Evolutionary conservation across 2,888 invertebrate genomes (phyloP), one percentile per base, ranked within the genome.

Genomic region (Argyresthia goedartella): DNA sequence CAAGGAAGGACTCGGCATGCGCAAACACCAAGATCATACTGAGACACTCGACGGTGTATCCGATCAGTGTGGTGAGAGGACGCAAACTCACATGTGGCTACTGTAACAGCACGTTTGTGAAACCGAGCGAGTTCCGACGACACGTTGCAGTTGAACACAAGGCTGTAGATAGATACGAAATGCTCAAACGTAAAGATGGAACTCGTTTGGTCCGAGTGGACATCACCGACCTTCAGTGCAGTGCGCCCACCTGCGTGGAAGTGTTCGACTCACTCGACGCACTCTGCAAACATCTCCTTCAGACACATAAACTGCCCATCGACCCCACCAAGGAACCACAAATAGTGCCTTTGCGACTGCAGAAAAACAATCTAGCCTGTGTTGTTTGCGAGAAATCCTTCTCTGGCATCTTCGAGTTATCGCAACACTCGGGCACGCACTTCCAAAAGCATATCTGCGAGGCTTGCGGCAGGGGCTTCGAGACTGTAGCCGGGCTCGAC

Each of bases 251-350:
- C 4, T 52, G 52, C 25, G 39, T 39, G n/a, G 33, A 25, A 25
- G 13, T 11, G 9, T 56, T 56, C n/a, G 56, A 58, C 1, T 59
- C 50, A 8, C 44, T 69, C 9, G 58, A 60, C 4, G 53, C 56
- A 0, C 56, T 59, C 0, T 63, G 63, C 1, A 48, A 54, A n/a
- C 71, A 71, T 58, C 54, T 71, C 15, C 52, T 53, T 2, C 51
- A 54, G 2, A 52, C 49, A 1, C 65, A 65, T 49, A 44, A 51
- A 55, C n/a, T 36, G 16, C 33, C 53, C 34, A n/a, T 62, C 1
- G 52, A 60, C 10, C n/a, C 60, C 41, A 44, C 52, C n/a, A 54
- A 42, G 13, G 58, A 60, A 43, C 46, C 61, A 8, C 34, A 36
- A 13, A 8, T 52, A n/a, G n/a, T 52, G 7, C 52, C 52, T 14